Percentiles rank a stretch among this genome's conserved stretches.
Conservation (phyloP, 2,888 invertebrate genomes). For the Pollenia labialis region DNA sequence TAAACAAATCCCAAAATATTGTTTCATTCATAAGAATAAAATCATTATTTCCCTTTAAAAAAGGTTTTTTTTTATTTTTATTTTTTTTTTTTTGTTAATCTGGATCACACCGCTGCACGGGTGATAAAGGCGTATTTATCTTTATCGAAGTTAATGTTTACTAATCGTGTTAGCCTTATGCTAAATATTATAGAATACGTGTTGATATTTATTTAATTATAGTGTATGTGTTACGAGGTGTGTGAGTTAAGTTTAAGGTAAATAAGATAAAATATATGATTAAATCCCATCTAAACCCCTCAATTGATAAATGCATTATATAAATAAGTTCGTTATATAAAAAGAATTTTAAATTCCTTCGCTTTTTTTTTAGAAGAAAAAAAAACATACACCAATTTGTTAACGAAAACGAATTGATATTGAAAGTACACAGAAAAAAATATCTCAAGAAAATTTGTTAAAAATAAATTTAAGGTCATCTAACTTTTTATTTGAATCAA, state of each 20-base stretch:
- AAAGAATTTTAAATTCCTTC: too few relatives aligned
- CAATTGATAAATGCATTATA: not conserved
- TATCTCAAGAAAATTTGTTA: too few relatives aligned
- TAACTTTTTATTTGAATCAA: too few relatives aligned
- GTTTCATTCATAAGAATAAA: slow-evolving; percentile 31
- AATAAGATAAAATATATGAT: not conserved
- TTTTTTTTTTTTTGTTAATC: too few relatives aligned
- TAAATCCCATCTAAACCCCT: not conserved
- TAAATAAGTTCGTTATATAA: too few relatives aligned
- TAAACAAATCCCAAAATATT: not conserved
- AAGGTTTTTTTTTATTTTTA: not conserved
- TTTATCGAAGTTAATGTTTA: slow-evolving; percentile 7
- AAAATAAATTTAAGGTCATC: too few relatives aligned
- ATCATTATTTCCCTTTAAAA: not conserved
- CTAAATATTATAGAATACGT: slow-evolving; percentile 25
- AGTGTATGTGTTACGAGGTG: not conserved
- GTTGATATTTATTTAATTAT: slow-evolving; percentile 18
- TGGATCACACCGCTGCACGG: too few relatives aligned
- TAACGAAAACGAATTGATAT: too few relatives aligned
- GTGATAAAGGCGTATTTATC: slow-evolving; percentile 20
- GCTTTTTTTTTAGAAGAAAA: too few relatives aligned
- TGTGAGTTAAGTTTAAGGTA: not conserved
- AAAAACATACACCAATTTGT: not conserved
- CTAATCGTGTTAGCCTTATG: slow-evolving; percentile 1
- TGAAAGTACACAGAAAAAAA: too few relatives aligned